Conservation (phyloP, 2,888 invertebrate genomes). For the Phyto melanocephala region DNA sequence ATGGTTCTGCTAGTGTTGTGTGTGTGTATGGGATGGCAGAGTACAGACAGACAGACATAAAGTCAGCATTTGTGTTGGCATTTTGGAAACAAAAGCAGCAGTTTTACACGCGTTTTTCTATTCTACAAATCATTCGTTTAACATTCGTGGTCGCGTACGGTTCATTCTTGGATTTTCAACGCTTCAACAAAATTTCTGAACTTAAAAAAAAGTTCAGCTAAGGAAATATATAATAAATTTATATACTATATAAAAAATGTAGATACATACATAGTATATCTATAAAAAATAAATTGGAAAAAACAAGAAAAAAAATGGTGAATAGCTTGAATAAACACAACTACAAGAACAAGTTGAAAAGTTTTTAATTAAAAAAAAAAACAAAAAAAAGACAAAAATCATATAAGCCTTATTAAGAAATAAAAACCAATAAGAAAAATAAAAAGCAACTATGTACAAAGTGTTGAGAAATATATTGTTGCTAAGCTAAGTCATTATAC, state of each 20-base stretch:
- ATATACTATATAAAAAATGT: neutral
- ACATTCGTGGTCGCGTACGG: constrained; percentile 75
- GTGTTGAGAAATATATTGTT: constrained; percentile 25
- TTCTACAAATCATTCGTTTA: constrained; percentile 77
- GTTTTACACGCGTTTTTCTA: constrained; percentile 73
- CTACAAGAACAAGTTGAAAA: constrained; percentile 4
- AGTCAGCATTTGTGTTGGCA: constrained; percentile 52
- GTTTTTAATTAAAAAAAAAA: neutral
- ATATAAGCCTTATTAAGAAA: neutral
- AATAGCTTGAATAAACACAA: neutral
- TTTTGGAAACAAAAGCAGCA: constrained; percentile 65
- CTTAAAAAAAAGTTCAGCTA: neutral
- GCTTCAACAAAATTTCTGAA: constrained; percentile 62
- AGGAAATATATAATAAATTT: neutral
- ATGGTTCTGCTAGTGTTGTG: constrained; percentile 43
- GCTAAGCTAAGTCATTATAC: constrained; percentile 15
- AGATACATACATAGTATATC: too few species aligned
- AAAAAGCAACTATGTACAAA: neutral
- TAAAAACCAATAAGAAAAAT: too few species aligned
- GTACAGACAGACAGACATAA: neutral
- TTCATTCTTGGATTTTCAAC: constrained; percentile 69
- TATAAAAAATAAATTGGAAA: too few species aligned
- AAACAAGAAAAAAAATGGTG: neutral
- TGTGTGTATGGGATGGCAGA: constrained; percentile 23
- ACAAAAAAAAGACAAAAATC: neutral